Base-by-base conservation (phyloP, 2,113 vertebrate genomes). In the Agapornis roseicollis region DNA sequence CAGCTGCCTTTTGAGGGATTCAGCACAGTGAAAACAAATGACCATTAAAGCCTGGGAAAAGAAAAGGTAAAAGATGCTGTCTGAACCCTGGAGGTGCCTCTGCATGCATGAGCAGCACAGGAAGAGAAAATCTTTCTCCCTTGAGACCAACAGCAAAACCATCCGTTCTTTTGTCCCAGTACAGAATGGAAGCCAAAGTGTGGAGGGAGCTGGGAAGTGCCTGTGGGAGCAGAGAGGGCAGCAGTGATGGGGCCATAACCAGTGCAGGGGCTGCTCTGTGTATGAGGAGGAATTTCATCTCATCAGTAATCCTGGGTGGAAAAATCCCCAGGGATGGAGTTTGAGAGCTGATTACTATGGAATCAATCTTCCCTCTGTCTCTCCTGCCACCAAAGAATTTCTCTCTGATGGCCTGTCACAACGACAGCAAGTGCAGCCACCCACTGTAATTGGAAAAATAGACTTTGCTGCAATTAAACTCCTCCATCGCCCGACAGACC, bases 361-460 rank as follows among this genome's bases (percentile, higher is more conserved):
- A 55, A 80, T 92, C 65, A 73, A 39, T 86, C 90, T 87, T 60
- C 25, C 85, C 55, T 56, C 96, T 84, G 71, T 80, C 91, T 90
- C 69, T 50, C 56, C 65, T 72, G 85, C 85, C 44, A 55, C 84
- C 41, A 72, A 6, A 2, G 53, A 92, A 88, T 87, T 58, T 60
- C 72, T 90, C 88, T 72, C 81, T 90, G 78, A 80, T 73, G 55
- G 89, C 88, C 88, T 95, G 95, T 97, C 94, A 90, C 72, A 84
- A 90, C 2, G 80, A 55, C 85, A 96, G 80, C 78, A 81, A 96
- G 89, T 85, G 79, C 90, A 95, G 91, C 91, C 93, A 96, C 95
- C 95, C 93, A 89, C 96, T 73, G 47, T 92, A 89, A 95, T 58
- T 92, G 87, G 88, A 82, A 90, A 76, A 96, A 95, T 63, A 96